Percentiles rank a stretch among this genome's conserved stretches.
Conservation (phyloP, 2,113 vertebrate species). For the Connochaetes taurinus region DNA sequence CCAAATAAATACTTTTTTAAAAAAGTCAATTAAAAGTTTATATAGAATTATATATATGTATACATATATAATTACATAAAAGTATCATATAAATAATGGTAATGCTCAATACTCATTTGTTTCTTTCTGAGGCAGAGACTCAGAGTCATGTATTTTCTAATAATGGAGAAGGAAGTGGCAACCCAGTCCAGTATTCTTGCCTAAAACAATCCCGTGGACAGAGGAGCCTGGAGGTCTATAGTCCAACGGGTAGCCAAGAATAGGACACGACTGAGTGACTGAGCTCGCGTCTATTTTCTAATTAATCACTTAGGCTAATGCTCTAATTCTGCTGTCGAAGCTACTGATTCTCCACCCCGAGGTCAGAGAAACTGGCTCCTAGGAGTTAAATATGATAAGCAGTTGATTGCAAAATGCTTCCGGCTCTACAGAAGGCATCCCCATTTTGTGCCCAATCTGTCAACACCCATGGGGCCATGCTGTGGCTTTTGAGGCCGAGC, state of each 20-base stretch:
- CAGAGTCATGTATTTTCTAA: background rate
- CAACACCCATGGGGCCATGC: accelerated
- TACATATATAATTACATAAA: background rate
- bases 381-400: background rate
- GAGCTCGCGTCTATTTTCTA: background rate
- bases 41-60: background rate
- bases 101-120: background rate
- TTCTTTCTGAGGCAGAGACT: slow-evolving; percentile 43
- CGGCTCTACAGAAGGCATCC: background rate
- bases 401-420: background rate
- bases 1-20: background rate
- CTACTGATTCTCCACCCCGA: background rate
- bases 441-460: background rate
- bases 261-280: accelerated
- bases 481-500: background rate
- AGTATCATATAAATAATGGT: background rate
- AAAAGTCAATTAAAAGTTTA: background rate
- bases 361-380: background rate
- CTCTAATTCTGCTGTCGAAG: background rate
- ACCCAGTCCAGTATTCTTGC: background rate
- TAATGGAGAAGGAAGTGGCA: background rate
- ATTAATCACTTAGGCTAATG: slow-evolving; percentile 2
- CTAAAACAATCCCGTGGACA: background rate
- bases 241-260: background rate
- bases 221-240: background rate